Conservation (phyloP, 2,113 vertebrate species). For the Ameiurus melas region DNA sequence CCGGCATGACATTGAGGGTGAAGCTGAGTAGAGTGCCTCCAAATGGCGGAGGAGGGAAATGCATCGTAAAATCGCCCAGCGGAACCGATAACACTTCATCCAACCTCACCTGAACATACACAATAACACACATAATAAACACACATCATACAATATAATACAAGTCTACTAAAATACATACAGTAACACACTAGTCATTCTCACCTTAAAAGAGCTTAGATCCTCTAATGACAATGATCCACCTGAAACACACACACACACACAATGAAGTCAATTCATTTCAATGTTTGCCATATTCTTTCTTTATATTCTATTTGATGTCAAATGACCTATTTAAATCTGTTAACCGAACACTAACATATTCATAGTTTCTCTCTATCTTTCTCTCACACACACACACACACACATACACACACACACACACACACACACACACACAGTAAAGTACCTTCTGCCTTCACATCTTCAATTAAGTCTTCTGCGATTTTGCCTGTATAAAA, state of each 20-base stretch:
- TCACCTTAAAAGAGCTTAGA: conserved; percentile 71
- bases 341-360: not conserved
- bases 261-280: not conserved
- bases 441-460: conserved; percentile 70
- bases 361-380: not conserved
- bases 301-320: not conserved
- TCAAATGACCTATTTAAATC: not conserved
- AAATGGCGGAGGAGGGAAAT: conserved; percentile 81
- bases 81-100: conserved; percentile 68
- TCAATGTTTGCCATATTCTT: not conserved
- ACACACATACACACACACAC: not conserved
- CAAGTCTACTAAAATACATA: not conserved
- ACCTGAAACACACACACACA: conserved; percentile 65
- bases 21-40: conserved; percentile 83
- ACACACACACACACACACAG: not conserved
- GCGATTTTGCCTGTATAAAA: conserved; percentile 84
- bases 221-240: conserved; percentile 77
- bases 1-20: conserved; percentile 71
- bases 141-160: not conserved
- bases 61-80: conserved; percentile 72
- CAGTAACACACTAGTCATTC: conserved; percentile 14
- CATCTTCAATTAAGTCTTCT: conserved; percentile 77
- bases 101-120: conserved; percentile 42
- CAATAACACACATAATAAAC: not conserved
- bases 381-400: not conserved